Percentiles rank a stretch among this genome's conserved stretches.
phyloP scores from a whole-genome alignment of 2,797 vertebrate genomes.

The Helarctos malayanus region DNA sequence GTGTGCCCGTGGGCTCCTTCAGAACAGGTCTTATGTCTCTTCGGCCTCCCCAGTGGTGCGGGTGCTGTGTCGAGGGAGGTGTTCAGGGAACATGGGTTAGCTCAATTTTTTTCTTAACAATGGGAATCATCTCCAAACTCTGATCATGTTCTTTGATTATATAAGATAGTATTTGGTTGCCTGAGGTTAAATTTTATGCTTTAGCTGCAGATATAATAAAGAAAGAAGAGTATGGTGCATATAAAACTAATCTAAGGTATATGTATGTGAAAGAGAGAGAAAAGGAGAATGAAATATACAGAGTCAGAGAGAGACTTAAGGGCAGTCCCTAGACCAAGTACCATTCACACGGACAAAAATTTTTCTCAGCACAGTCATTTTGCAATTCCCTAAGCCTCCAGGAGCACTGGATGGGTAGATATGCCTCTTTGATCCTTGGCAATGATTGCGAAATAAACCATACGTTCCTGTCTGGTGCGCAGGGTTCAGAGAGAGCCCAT shows the following conservation, averaged over 20 bases:
- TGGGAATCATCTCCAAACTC: not conserved
- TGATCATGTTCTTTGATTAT: not conserved
- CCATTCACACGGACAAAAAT: not conserved
- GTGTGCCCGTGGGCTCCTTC: not conserved
- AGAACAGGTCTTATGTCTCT: not conserved
- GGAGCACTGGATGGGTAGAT: not conserved
- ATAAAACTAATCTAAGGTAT: not conserved
- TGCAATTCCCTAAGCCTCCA: not conserved
- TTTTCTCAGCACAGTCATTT: not conserved
- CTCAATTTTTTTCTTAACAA: not conserved
- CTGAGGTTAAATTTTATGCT: not conserved
- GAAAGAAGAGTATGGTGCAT: not conserved
- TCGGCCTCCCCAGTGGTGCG: not conserved
- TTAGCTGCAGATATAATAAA: not conserved
- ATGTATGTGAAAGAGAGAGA: not conserved
- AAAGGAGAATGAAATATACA: no score
- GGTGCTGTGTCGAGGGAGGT: not conserved
- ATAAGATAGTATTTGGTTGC: not conserved
- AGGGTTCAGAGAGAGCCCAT: not conserved
- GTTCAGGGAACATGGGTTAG: not conserved
- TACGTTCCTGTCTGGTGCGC: not conserved
- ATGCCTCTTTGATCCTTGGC: not conserved
- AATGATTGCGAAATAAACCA: not conserved
- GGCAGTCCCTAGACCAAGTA: conserved; percentile 30
- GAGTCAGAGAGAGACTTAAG: not conserved